A percentile compares a stretch with the other conserved stretches of the same genome.
phyloP scores from a whole-genome alignment of 2,113 vertebrate species.

The Oriolus oriolus region DNA sequence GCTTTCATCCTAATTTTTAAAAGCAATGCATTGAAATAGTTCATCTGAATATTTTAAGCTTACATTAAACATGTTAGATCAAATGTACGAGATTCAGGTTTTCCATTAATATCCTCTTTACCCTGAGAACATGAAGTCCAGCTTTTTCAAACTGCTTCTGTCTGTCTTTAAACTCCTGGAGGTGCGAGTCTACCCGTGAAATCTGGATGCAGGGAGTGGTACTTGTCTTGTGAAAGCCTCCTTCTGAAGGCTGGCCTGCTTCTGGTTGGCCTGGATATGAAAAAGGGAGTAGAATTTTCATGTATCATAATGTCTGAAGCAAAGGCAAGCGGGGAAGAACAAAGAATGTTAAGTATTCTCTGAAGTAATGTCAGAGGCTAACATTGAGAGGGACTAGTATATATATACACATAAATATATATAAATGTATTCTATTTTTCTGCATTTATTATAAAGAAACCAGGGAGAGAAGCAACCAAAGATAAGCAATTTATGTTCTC shows the following conservation, averaged over 20 bases:
- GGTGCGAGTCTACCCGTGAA: background rate
- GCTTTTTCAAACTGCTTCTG: background rate
- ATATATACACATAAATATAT: background rate
- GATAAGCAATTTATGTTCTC: background rate
- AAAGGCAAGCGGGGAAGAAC: background rate
- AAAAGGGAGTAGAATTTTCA: background rate
- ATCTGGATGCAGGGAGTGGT: background rate
- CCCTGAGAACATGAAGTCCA: slow-evolving; percentile 67
- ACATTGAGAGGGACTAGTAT: background rate
- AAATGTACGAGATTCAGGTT: background rate
- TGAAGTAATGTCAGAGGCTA: background rate
- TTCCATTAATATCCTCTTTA: slow-evolving; percentile 9
- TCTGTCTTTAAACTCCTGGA: background rate
- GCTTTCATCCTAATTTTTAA: background rate
- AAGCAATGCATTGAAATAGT: background rate
- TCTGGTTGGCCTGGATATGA: slow-evolving; percentile 42
- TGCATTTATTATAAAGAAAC: background rate
- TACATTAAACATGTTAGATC: background rate
- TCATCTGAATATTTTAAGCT: background rate
- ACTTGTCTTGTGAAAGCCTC: background rate
- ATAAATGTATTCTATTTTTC: background rate
- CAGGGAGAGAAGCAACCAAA: background rate
- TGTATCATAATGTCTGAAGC: background rate
- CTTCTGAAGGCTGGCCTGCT: background rate
- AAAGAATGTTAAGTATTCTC: background rate